Percentiles rank a stretch among this genome's conserved stretches.
Evolutionary conservation across 2,888 invertebrate species (phyloP).

Genomic region (Drosophila testacea): DNA sequence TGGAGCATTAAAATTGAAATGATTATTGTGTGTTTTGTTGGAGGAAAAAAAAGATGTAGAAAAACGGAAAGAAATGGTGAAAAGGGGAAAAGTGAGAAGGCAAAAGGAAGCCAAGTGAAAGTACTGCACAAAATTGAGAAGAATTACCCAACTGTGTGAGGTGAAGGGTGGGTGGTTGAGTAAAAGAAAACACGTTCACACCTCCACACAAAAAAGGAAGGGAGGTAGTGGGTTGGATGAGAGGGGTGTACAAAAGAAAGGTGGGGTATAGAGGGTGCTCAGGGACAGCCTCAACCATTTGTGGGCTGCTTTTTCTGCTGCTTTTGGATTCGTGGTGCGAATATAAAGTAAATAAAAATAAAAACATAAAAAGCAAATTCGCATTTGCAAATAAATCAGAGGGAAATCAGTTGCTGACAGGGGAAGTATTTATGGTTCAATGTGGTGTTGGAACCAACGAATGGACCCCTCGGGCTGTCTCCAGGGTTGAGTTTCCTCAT

Average conservation of each 20-base stretch:
- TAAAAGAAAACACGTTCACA: constrained; percentile 73
- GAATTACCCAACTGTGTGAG: constrained; percentile 58
- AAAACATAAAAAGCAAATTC: constrained; percentile 80
- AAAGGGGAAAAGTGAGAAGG: constrained; percentile 28
- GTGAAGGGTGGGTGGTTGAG: constrained; percentile 18
- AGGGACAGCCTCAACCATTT: constrained; percentile 45
- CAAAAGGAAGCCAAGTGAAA: constrained; percentile 67
- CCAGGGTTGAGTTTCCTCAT: constrained; percentile 33
- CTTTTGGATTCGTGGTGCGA: constrained; percentile 71
- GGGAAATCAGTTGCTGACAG: constrained; percentile 80
- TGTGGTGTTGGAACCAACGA: constrained; percentile 35
- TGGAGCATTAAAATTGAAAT: constrained; percentile 81
- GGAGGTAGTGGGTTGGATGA: not conserved
- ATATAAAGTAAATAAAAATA: constrained; percentile 80
- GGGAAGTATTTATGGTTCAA: constrained; percentile 80
- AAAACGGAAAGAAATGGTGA: constrained; percentile 13
- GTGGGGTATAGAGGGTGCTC: constrained; percentile 6
- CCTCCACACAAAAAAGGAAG: constrained; percentile 41
- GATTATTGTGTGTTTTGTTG: constrained; percentile 74
- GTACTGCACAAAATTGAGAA: constrained; percentile 59
- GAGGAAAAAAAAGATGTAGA: constrained; percentile 25
- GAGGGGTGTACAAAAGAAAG: not conserved
- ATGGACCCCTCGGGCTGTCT: constrained; percentile 45
- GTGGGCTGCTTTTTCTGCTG: constrained; percentile 38
- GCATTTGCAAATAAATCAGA: constrained; percentile 82